Base-by-base conservation (phyloP, 2,113 vertebrate species). In the Microcebus tavaratra region DNA sequence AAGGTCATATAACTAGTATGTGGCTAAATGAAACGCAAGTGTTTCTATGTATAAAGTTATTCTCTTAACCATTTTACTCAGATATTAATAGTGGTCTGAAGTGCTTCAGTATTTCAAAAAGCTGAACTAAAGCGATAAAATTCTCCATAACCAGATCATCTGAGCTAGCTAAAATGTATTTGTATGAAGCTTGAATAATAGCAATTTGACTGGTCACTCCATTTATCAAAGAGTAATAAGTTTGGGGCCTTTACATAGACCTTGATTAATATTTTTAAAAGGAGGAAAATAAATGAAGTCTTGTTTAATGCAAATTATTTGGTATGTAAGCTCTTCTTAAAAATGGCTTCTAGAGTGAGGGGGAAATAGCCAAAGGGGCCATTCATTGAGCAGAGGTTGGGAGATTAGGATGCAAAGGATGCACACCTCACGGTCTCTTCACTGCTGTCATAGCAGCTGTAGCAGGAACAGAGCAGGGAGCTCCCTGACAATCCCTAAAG, bases 251-350 rank as follows among this genome's bases (percentile, higher is more conserved):
- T 87, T 50, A 75, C 34, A 21, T 1, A 94, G 48, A 82, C 13
- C 27, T 72, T 21, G 7, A 89, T 76, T 88, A 48, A 42, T 79
- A 83, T 93, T 75, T 90, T 83, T n/a, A 61, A 85, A 65, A n/a
- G 17, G 12, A 42, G 70, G 23, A 81, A 75, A 90, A 80, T 36
- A 1, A 85, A 34, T 20, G 53, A 81, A 81, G 48, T 50, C 18
- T 12, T 89, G 1, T 50, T 55, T 68, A 85, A 45, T 73, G 25
- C 0, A 21, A 17, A 42, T 70, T 73, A 1, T 34, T 91, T 68
- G 45, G 10, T 29, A 53, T 31, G 45, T 42, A 63, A 81, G 10
- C 10, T 63, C n/a, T 85, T 84, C 85, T 50, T 81, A 76, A 42
- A 42, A 21, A 31, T 53, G 65, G n/a, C 8, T 89, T 84, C 67